These are phyloP conservation scores for Philereme transversata DNA, from an alignment of 2,888 invertebrate genomes.

Conservation along the genomic window DNA sequence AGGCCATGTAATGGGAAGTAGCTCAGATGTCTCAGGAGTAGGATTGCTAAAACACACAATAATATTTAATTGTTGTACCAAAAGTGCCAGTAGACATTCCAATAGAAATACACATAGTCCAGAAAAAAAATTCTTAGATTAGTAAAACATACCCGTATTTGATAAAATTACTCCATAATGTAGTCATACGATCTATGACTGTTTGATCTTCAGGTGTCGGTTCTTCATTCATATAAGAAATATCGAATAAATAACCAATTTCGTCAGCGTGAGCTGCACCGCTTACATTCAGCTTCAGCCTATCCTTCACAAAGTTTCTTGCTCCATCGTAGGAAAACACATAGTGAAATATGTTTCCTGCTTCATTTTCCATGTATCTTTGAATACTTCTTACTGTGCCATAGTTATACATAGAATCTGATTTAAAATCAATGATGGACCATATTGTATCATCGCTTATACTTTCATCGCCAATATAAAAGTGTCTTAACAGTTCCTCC, in stretches of 20 bases:
- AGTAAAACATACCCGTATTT: constrained; percentile 51
- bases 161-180: constrained; percentile 57
- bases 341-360: constrained; percentile 51
- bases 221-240: constrained; percentile 40
- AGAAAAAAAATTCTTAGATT: background rate
- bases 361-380: constrained; percentile 49
- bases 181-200: constrained; percentile 50
- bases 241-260: constrained; percentile 53
- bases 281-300: constrained; percentile 42
- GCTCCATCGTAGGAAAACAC: constrained; percentile 58
- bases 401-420: constrained; percentile 52
- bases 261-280: constrained; percentile 56
- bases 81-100: background rate
- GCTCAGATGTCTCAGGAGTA: constrained; percentile 45
- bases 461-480: constrained; percentile 58
- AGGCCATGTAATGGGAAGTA: constrained; percentile 49
- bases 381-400: constrained; percentile 47
- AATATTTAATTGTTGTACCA: background rate
- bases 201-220: constrained; percentile 47
- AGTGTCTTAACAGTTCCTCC: constrained; percentile 49
- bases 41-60: constrained; percentile 47
- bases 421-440: constrained; percentile 47
- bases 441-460: constrained; percentile 37
- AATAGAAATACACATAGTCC: background rate
- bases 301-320: constrained; percentile 51